Conservation (phyloP, 2,113 vertebrate genomes). For the Cettia cetti region DNA sequence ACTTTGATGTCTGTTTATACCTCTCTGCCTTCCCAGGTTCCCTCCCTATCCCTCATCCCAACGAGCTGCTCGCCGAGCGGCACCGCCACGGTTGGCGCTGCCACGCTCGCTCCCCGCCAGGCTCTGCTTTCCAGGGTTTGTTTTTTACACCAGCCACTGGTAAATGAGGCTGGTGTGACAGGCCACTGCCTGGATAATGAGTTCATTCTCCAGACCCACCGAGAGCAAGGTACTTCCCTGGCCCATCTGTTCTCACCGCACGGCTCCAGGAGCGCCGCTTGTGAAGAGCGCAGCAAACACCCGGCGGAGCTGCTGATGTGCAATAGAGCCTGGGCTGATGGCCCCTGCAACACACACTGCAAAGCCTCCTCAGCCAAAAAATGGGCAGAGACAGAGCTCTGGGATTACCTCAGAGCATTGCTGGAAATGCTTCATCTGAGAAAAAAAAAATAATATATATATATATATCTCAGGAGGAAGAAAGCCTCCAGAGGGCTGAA, state of each 20-base stretch:
- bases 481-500: not conserved
- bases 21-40: not conserved
- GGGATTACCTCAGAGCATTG: not conserved
- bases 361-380: not conserved
- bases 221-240: not conserved
- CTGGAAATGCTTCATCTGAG: not conserved
- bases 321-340: not conserved
- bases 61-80: not conserved
- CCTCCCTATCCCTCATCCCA: not conserved
- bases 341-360: not conserved
- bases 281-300: not conserved
- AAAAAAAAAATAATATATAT: not conserved
- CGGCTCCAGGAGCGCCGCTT: not conserved
- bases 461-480: not conserved
- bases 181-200: slow-evolving; percentile 34
- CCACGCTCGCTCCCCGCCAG: not conserved
- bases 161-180: not conserved
- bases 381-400: not conserved
- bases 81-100: fast-evolving
- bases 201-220: not conserved
- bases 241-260: slow-evolving; percentile 30
- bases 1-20: not conserved
- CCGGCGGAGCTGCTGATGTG: not conserved
- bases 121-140: not conserved
- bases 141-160: not conserved